phyloP scores from a whole-genome alignment of 2,113 vertebrate genomes.

The Mirza zaza region DNA sequence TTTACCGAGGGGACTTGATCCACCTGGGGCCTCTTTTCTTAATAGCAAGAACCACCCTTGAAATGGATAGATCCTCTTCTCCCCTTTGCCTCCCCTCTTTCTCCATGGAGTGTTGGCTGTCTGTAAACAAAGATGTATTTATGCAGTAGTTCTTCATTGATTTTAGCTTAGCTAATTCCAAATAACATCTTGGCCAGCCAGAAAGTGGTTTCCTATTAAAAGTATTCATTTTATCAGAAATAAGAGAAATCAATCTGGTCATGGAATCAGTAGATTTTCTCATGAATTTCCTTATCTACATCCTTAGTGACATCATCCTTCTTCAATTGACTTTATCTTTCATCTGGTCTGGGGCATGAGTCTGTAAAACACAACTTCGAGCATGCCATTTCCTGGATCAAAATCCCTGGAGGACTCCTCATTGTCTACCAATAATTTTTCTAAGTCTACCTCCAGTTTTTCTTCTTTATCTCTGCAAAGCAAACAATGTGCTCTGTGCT shows the following conservation, averaged over 20 bases:
- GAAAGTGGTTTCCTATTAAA: constrained; percentile 5
- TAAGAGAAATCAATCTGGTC: neutral
- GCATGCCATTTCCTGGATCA: neutral
- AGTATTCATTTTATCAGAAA: neutral
- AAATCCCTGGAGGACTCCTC: neutral
- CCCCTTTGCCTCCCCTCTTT: neutral
- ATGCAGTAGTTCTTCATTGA: neutral
- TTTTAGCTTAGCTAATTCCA: constrained; percentile 6
- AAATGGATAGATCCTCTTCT: neutral
- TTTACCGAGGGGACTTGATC: neutral
- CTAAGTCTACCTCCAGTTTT: neutral
- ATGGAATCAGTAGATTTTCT: neutral
- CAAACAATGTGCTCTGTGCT: rapidly evolving
- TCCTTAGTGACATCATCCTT: neutral
- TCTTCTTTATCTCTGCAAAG: neutral
- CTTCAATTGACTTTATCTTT: neutral
- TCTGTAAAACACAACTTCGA: neutral
- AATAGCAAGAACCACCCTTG: neutral
- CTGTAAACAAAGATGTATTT: neutral
- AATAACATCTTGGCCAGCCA: neutral
- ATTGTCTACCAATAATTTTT: neutral
- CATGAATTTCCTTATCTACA: neutral
- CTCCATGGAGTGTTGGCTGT: neutral
- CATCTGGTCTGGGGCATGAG: neutral
- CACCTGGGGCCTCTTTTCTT: neutral